Percentiles rank a stretch among this genome's conserved stretches.
Conservation (phyloP, 2,113 vertebrate genomes). For the Chlorodrepanis virens region DNA sequence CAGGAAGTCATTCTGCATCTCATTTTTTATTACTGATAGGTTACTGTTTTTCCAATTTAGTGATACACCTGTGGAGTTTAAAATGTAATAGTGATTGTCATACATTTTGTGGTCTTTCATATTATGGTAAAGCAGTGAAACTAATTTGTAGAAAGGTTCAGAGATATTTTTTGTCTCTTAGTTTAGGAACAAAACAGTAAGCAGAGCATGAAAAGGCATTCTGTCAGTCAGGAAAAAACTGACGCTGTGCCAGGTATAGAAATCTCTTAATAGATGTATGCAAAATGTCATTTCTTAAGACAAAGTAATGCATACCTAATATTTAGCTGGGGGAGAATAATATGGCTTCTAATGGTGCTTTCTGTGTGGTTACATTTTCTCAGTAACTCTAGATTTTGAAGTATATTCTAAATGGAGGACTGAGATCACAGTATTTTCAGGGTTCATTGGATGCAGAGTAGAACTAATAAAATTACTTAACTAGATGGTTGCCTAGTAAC, state of each 20-base stretch:
- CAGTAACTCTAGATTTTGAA: slow-evolving; percentile 12
- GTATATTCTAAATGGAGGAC: slow-evolving; percentile 29
- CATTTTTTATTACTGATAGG: not conserved
- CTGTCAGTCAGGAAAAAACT: not conserved
- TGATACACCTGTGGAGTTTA: not conserved
- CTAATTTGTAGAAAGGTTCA: not conserved
- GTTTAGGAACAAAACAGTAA: not conserved
- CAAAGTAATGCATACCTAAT: not conserved
- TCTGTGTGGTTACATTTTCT: slow-evolving; percentile 15
- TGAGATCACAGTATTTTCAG: slow-evolving; percentile 58
- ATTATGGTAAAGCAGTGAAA: not conserved
- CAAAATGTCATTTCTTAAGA: not conserved
- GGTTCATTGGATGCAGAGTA: slow-evolving; percentile 54
- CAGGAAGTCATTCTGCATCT: not conserved
- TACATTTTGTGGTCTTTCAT: not conserved
- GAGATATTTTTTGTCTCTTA: not conserved
- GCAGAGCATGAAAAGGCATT: not conserved
- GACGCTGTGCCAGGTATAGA: not conserved
- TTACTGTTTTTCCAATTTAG: not conserved
- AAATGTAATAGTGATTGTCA: not conserved
- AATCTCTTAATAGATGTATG: not conserved
- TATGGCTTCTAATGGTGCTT: not conserved
- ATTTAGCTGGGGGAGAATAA: not conserved
- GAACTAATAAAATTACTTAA: slow-evolving; percentile 65
- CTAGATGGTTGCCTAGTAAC: slow-evolving; percentile 68